Evolutionary conservation across 37 sponge, comb jelly and placozoan species (phyloP), one percentile per base, ranked within the genome.

Genomic region (Spongilla lacustris): DNA sequence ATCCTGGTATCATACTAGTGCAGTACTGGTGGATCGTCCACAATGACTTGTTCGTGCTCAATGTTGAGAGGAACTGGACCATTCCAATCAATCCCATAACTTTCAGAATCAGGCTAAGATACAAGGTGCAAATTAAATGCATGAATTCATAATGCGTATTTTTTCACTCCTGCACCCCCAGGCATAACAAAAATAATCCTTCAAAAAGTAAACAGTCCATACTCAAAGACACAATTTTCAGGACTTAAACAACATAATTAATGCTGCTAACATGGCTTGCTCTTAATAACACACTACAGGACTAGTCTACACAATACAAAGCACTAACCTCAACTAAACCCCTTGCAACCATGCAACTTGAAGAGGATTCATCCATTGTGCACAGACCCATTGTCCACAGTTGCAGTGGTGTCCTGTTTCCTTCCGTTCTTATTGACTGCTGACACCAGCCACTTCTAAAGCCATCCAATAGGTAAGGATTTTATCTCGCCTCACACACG

Each of bases 321-420:
- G 41, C 41, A 41, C 41, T 41, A 41, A 41, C 41, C 34, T 35
- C 76, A 75, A 24, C 30, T 75, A 75, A 75, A 28, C 76, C 76
- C 30, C 24, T 27, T 23, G 34, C 30, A 23, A 36, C 76, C 34
- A 35, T 36, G 30, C 34, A 33, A 29, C 71, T 28, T 69, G 71
- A 28, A 75, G 30, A 35, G 24, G n/a, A 27, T 35, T 75, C 76
- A 32, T 28, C 30, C 24, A 30, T 30, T 32, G 24, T 24, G 26
- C 30, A n/a, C 49, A 78, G 50, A 21, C 83, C 83, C 35, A 83
- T 26, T 36, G 84, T 76, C 91, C 91, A 91, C 41, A 91, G 74
- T 73, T 87, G 87, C 30, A 48, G 37, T 70, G 92, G 87, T 38
- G 92, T 78, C 69, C 79, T 82, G 86, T n/a, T n/a, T n/a, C n/a